phyloP scores from a whole-genome alignment of 92 coral and sea anemone genomes.

The Epizoanthus scotinus region DNA sequence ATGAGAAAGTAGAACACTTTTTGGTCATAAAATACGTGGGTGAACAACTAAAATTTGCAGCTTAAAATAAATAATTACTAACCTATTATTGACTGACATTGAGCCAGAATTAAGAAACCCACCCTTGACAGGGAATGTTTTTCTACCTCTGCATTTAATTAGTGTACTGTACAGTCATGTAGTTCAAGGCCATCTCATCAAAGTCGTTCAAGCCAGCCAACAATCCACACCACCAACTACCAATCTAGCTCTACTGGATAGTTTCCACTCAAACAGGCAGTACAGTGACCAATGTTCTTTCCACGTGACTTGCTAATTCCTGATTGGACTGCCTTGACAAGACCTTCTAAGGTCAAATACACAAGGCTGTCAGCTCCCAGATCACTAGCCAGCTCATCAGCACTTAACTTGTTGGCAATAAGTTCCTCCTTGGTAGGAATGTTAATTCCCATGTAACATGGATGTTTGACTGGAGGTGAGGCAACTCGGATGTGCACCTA shows the following conservation, averaged over 20 bases:
- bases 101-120: too few species aligned
- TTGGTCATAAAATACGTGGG: too few species aligned
- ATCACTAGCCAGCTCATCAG: constrained; percentile 70
- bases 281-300: constrained; percentile 75
- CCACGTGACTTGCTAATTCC: constrained; percentile 57
- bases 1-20: too few species aligned
- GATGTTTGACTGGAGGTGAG: constrained; percentile 92
- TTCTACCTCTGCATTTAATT: too few species aligned
- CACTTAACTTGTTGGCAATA: constrained; percentile 81
- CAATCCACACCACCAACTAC: constrained; percentile 35
- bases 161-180: too few species aligned
- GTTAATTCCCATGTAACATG: constrained; percentile 98
- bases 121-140: too few species aligned
- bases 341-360: constrained; percentile 86
- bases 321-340: constrained; percentile 80
- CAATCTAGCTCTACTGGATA: constrained; percentile 96
- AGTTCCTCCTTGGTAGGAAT: constrained; percentile 94
- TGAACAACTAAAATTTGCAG: too few species aligned
- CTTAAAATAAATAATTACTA: too few species aligned
- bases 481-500: constrained; percentile 98
- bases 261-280: constrained; percentile 89
- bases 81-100: too few species aligned
- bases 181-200: too few species aligned
- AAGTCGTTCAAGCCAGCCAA: too few species aligned
- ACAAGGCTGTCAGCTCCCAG: constrained; percentile 90